Base-by-base conservation (phyloP, 1,140 invertebrate species). In the Dendroctonus valens region DNA sequence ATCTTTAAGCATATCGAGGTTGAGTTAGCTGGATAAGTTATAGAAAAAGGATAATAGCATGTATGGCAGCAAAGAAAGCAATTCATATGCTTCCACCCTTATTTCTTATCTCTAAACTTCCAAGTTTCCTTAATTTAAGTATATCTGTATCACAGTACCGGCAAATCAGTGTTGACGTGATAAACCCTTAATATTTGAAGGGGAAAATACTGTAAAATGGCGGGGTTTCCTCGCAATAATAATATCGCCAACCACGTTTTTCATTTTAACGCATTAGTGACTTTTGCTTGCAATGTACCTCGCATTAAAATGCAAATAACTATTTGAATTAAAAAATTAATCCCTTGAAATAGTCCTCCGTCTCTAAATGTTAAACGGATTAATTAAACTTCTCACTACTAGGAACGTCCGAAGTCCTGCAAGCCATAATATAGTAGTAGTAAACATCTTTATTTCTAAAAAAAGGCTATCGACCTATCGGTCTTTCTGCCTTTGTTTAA, bases 71-170 rank as follows among this genome's bases (percentile, higher is more conserved):
- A 58, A 65, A 65, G 53, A 65, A 65, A 55, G 54, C 53, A 58
- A 57, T 65, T 65, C 62, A 54, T 65, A 65, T 65, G 42, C 37
- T 65, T 65, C 57, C 62, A 65, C 62, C 53, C 37, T 42, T 46
- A 65, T 65, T 50, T 49, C 62, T 65, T 65, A 65, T 65, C 62
- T 65, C 41, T 12, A 65, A 55, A 55, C 41, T 65, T 11, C 53
- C 52, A 37, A 57, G 38, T 50, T 42, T 49, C 41, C 53, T 54
- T 65, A 65, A 65, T 65, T 65, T 57, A 59, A 60, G 53, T 65
- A 57, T 63, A 54, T 54, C 52, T 63, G 41, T 63, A 63, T 46
- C 40, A 46, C 14, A 52, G 61, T 46, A 54, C 42, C 59, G 58
- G 58, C 58, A 60, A 60, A 60, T 60, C 38, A 38, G 58, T 41